Percentiles rank a stretch among this genome's conserved stretches.
Conservation (phyloP, 2,888 invertebrate genomes). For the Macrostomum cliftonense region DNA sequence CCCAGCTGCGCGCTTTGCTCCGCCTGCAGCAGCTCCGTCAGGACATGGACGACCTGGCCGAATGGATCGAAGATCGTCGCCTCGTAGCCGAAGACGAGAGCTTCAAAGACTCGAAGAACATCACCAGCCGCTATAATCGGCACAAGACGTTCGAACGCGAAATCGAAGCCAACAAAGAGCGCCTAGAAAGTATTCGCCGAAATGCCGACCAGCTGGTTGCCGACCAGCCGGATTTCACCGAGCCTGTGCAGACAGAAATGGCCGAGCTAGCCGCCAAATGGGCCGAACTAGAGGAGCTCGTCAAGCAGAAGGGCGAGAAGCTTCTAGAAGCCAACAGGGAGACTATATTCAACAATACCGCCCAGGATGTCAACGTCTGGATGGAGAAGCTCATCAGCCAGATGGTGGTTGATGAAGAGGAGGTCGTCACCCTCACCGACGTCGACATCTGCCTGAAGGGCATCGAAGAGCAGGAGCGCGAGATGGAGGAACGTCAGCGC, state of each 20-base stretch:
- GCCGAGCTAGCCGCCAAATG: slow-evolving; percentile 46
- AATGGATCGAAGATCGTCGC: slow-evolving; percentile 98
- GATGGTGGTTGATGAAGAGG: slow-evolving; percentile 47
- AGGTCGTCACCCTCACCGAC: slow-evolving; percentile 42
- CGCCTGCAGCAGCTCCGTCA: slow-evolving; percentile 80
- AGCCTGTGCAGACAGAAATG: too few species aligned
- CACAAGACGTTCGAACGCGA: slow-evolving; percentile 99
- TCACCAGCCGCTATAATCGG: slow-evolving; percentile 96
- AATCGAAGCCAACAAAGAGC: slow-evolving; percentile 65
- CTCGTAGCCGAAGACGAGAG: slow-evolving; percentile 95
- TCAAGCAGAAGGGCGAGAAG: slow-evolving; percentile 97
- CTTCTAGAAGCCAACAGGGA: slow-evolving; percentile 95
- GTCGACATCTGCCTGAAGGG: slow-evolving; percentile 42
- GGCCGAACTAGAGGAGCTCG: slow-evolving; percentile 54
- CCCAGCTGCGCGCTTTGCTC: slow-evolving; percentile 74
- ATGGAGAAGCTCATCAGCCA: slow-evolving; percentile 51
- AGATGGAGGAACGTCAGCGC: slow-evolving; percentile 47
- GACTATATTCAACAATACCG: slow-evolving; percentile 51
- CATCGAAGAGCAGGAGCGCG: slow-evolving; percentile 58
- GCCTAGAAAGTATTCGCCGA: too few species aligned
- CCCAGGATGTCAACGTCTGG: slow-evolving; percentile 8
- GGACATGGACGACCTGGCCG: slow-evolving; percentile 48
- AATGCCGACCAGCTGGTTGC: neutral
- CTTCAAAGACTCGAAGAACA: slow-evolving; percentile 84
- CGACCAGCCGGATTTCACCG: too few species aligned